Evolutionary conservation across 2,113 vertebrate genomes (phyloP).

Genomic region (Circaetus gallicus): DNA sequence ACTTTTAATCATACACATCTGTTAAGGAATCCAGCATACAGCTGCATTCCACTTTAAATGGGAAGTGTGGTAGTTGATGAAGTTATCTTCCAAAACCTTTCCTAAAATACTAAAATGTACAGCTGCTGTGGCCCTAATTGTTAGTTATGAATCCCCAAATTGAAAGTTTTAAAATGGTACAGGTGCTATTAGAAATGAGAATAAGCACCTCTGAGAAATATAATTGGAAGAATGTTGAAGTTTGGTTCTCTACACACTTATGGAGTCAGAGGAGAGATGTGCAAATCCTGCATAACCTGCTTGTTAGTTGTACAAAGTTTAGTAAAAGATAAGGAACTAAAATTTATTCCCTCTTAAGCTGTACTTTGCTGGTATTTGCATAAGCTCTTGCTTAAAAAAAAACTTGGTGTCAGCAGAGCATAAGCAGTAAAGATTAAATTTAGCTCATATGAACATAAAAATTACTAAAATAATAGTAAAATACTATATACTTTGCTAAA

Average conservation of each 20-base stretch:
- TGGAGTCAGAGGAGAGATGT: accelerated
- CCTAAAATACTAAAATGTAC: background rate
- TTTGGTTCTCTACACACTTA: background rate
- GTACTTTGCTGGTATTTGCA: background rate
- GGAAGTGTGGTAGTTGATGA: background rate
- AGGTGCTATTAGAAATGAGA: background rate
- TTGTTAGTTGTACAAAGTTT: background rate
- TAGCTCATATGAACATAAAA: background rate
- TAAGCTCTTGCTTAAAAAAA: background rate
- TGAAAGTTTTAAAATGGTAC: background rate
- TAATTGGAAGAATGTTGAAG: background rate
- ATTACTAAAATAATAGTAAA: background rate
- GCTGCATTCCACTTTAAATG: background rate
- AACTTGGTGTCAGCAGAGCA: background rate
- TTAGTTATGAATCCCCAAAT: background rate
- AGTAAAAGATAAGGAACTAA: background rate
- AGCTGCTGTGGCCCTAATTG: background rate
- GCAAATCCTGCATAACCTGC: background rate
- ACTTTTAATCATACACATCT: background rate
- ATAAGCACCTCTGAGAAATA: background rate
- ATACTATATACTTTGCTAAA: background rate
- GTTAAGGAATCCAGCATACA: background rate
- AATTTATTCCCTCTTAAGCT: background rate
- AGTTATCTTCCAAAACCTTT: background rate
- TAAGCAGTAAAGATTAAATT: background rate